These are phyloP conservation scores for Myopa tessellatipennis DNA, from an alignment of 2,888 invertebrate species.

Conservation along the genomic window DNA sequence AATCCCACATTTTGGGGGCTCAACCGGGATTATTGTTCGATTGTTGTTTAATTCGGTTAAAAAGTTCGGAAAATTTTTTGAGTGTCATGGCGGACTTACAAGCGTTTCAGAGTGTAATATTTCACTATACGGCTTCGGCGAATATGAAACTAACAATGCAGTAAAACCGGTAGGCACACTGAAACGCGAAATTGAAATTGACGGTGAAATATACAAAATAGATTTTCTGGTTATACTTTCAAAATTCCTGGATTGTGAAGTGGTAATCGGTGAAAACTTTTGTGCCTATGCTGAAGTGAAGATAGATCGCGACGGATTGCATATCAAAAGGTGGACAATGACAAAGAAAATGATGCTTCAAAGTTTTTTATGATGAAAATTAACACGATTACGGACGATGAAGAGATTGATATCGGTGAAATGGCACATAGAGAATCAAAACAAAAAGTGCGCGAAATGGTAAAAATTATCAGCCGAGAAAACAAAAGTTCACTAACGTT, in stretches of 20 bases:
- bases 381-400: not conserved
- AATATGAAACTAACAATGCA: not conserved
- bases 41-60: too few species aligned
- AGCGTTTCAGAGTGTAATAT: not conserved
- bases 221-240: not conserved
- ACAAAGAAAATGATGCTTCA: conserved; percentile 5
- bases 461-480: conserved; percentile 1
- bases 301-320: not conserved
- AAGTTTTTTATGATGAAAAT: conserved; percentile 1
- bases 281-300: too few species aligned
- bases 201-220: not conserved
- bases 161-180: not conserved
- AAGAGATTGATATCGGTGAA: not conserved
- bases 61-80: too few species aligned
- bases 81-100: too few species aligned
- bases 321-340: not conserved
- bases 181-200: not conserved
- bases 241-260: too few species aligned
- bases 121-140: not conserved
- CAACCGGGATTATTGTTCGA: too few species aligned
- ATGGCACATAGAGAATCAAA: not conserved
- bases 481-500: not conserved
- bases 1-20: too few species aligned
- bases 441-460: not conserved
- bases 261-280: too few species aligned